phyloP scores from a whole-genome alignment of 2,888 invertebrate species.

The Crossocerus cetratus region DNA sequence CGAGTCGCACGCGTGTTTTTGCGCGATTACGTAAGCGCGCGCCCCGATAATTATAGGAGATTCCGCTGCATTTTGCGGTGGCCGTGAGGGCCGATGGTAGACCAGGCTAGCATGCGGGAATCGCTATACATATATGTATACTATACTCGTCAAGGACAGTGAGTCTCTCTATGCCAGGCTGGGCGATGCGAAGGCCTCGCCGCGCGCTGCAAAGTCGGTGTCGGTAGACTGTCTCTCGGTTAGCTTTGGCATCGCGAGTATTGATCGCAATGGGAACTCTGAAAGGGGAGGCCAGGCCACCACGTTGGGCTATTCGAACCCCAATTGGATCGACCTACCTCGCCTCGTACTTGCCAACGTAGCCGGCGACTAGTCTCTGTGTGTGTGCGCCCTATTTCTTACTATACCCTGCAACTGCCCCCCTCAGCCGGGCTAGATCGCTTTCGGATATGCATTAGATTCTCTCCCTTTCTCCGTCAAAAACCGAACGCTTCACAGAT shows the following conservation, averaged over 20 bases:
- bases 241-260: constrained; percentile 61
- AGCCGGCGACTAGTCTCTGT: constrained; percentile 15
- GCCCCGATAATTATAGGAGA: constrained; percentile 7
- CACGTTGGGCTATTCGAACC: constrained; percentile 64
- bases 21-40: not conserved
- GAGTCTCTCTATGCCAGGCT: constrained; percentile 37
- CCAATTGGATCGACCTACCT: constrained; percentile 65
- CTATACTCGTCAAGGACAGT: constrained; percentile 42
- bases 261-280: constrained; percentile 61
- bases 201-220: constrained; percentile 35
- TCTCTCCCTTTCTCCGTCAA: not conserved
- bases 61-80: constrained; percentile 22
- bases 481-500: not conserved
- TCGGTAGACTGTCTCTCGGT: constrained; percentile 38
- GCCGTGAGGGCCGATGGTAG: constrained; percentile 1
- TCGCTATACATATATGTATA: constrained; percentile 20
- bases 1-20: not conserved
- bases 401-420: constrained; percentile 11
- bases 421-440: too few species aligned
- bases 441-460: not conserved
- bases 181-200: not conserved
- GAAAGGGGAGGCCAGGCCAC: constrained; percentile 53
- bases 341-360: constrained; percentile 44
- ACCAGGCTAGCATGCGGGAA: constrained; percentile 1
- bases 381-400: constrained; percentile 47